These are phyloP conservation scores for Cyprinella venusta DNA, from an alignment of 2,797 vertebrate species.

Conservation along the genomic window DNA sequence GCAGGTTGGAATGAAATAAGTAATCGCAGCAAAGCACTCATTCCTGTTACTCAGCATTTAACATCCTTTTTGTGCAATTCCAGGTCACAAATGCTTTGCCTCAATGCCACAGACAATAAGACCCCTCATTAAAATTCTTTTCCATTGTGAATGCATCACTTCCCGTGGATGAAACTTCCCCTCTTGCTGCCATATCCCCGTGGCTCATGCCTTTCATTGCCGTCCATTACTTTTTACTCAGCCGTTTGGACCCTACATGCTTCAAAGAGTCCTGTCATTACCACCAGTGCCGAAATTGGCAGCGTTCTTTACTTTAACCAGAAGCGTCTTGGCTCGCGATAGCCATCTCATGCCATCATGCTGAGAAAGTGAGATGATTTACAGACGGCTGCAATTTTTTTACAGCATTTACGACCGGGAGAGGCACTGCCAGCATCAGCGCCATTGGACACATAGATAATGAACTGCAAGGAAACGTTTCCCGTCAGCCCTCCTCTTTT, in stretches of 20 bases:
- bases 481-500: conserved; percentile 55
- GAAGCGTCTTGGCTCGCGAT: conserved; percentile 35
- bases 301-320: conserved; percentile 45
- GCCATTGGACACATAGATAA: conserved; percentile 58
- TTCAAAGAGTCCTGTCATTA: conserved; percentile 38
- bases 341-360: conserved; percentile 35
- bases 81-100: conserved; percentile 45
- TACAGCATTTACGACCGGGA: conserved; percentile 47
- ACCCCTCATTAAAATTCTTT: conserved; percentile 61
- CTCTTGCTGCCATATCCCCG: conserved; percentile 39
- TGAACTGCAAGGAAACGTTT: conserved; percentile 56
- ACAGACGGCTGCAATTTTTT: conserved; percentile 43
- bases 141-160: conserved; percentile 55
- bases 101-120: conserved; percentile 51
- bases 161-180: conserved; percentile 52
- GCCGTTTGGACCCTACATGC: conserved; percentile 40
- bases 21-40: conserved; percentile 32
- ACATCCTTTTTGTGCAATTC: conserved; percentile 44
- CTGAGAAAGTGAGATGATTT: conserved; percentile 54
- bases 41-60: conserved; percentile 49
- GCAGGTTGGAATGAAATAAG: conserved; percentile 41
- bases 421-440: conserved; percentile 43
- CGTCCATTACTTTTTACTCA: conserved; percentile 29
- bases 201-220: conserved; percentile 41
- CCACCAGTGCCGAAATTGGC: conserved; percentile 37